phyloP scores from a whole-genome alignment of 2,888 invertebrate species.

The Pachliopta kotzebuea region DNA sequence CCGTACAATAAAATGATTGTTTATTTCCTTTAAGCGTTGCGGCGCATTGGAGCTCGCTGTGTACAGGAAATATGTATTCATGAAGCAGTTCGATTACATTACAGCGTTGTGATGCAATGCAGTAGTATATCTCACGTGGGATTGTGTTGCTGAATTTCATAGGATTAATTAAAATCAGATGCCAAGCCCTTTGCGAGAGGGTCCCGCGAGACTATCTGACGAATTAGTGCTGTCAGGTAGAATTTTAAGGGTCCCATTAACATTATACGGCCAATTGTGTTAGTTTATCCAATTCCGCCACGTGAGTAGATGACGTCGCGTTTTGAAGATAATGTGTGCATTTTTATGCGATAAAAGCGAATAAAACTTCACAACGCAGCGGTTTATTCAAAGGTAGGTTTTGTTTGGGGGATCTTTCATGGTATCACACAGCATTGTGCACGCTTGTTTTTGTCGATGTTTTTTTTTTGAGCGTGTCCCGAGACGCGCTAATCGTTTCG shows the following conservation, averaged over 20 bases:
- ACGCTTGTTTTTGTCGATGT: constrained; percentile 44
- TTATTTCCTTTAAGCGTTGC: constrained; percentile 49
- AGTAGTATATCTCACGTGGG: neutral
- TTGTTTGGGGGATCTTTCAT: constrained; percentile 66
- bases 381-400: constrained; percentile 48
- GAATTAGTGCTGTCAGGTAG: constrained; percentile 37
- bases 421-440: constrained; percentile 58
- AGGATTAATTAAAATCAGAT: constrained; percentile 20
- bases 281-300: constrained; percentile 41
- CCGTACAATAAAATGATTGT: constrained; percentile 49
- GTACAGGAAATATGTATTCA: constrained; percentile 30
- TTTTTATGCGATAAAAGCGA: constrained; percentile 45
- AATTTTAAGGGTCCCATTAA: constrained; percentile 48
- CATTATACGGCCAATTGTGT: constrained; percentile 46
- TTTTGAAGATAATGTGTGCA: constrained; percentile 44
- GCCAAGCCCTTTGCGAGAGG: constrained; percentile 4
- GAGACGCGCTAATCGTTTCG: constrained; percentile 52
- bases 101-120: constrained; percentile 10
- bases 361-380: constrained; percentile 37
- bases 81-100: neutral
- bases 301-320: constrained; percentile 50
- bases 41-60: constrained; percentile 38
- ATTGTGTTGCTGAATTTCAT: constrained; percentile 17
- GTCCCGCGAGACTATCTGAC: constrained; percentile 31
- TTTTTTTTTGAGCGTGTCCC: constrained; percentile 52